A percentile compares a stretch with the other conserved stretches of the same genome.
These are phyloP conservation scores for Hanleya hanleyi DNA, from an alignment of 2,888 invertebrate genomes.

Conservation along the genomic window DNA sequence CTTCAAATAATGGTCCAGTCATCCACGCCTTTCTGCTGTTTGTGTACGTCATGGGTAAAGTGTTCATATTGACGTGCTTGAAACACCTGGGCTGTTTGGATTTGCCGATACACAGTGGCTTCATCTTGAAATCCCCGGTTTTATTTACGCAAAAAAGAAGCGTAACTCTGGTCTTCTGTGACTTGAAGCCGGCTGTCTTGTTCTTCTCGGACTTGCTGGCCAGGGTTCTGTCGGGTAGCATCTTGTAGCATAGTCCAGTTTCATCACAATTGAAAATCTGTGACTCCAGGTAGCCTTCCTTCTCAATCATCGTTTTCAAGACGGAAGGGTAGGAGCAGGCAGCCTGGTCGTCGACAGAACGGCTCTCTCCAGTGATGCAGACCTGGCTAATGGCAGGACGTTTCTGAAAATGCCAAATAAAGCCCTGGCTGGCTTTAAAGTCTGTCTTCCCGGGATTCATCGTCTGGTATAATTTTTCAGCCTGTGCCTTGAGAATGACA, in stretches of 20 bases:
- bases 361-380: too few species aligned
- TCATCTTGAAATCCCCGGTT: too few species aligned
- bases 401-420: not conserved
- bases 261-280: constrained; percentile 37
- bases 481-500: not conserved
- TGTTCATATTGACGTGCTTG: not conserved
- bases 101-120: too few species aligned
- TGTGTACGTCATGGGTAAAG: not conserved
- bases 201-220: constrained; percentile 11
- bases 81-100: not conserved
- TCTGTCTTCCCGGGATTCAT: not conserved
- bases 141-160: too few species aligned
- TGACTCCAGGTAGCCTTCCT: too few species aligned
- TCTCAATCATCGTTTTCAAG: too few species aligned
- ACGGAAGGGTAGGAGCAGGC: too few species aligned
- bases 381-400: not conserved
- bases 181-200: constrained; percentile 21
- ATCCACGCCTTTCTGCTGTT: not conserved
- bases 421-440: not conserved
- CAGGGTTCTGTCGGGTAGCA: constrained; percentile 38
- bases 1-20: not conserved
- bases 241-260: constrained; percentile 43
- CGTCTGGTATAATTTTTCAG: not conserved
- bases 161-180: constrained; percentile 23
- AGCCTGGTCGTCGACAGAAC: too few species aligned